Evolutionary conservation across 2,797 vertebrate species (phyloP), one percentile per base, ranked within the genome.

Genomic region (Staurois parvus): DNA sequence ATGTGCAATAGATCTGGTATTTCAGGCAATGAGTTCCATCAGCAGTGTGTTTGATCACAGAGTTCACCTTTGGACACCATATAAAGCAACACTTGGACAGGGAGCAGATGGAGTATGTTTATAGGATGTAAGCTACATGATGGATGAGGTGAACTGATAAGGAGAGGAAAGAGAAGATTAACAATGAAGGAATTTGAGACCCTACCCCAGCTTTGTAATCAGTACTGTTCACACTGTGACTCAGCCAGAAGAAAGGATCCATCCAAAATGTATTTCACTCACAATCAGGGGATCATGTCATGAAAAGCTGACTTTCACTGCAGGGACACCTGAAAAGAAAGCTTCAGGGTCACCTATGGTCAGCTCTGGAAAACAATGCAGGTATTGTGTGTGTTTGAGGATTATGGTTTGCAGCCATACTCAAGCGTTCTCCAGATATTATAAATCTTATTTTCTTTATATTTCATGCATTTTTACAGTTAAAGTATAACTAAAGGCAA

Each of bases 81-180:
- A 81, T 74, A 72, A 69, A 42, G 73, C 73, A 69, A 64, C 67
- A 40, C 32, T 72, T 26, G 24, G 67, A 84, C 83, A 69, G 72
- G 75, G 45, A 80, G 66, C 84, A 85, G 78, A 81, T 85, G 84
- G 66, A 70, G 78, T 68, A 24, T 84, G 77, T 74, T 85, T 75
- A 37, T 59, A 34, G 45, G 77, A 48, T 81, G 62, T 69, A 52
- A 29, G 62, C 69, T 66, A 29, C 26, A 29, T 85, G 84, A 85
- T 85, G 78, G 84, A 85, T 85, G 84, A 76, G 72, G 84, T 75
- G 59, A 76, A 76, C 59, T 81, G 84, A 85, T 85, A 85, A 81
- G 84, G 66, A 75, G 67, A 79, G 83, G 68, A 84, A 81, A 81
- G 78, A 70, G 72, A 59, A 81, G 77, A 74, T 75, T 67, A 79